Evolutionary conservation across 1,140 invertebrate genomes (phyloP), one percentile per base, ranked within the genome.

Genomic region (Anagrus nilaparvatae): DNA sequence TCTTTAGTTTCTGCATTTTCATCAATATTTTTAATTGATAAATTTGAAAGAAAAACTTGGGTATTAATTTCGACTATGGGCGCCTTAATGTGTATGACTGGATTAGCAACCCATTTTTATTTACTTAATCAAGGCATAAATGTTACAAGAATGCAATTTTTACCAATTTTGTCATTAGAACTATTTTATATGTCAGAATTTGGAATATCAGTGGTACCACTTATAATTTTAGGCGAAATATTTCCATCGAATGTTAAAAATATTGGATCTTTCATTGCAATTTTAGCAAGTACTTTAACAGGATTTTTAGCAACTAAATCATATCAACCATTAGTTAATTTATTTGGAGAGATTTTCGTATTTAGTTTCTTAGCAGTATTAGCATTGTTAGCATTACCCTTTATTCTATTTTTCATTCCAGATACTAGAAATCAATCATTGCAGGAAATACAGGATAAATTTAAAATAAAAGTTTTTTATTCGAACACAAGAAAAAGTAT

Each of bases 361-460:
- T 53, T 51, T 35, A 53, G 43, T 18, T 43, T 43, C 1, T 51
- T 52, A 9, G 44, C 41, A 0, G 6, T 31, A 2, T 32, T 51
- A 10, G 81, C 79, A 8, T 50, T 77, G 1, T 34, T 78, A 8
- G 74, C 80, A 2, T 56, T 78, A 1, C 41, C 81, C 17, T 86
- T 79, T 52, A 72, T 79, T 24, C 60, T 78, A 19, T 61, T 73
- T 5, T 67, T 73, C 21, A 66, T 87, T 18, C 83, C 84, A 0
- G 85, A 90, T 63, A 89, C 85, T 0, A 88, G 87, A 61, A 81
- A 81, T 9, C 84, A 82, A 56, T 78, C 79, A 1, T 71, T 87
- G 0, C 51, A 56, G 31, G 53, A 60, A 36, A 61, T 62, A 40
- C 59, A 61, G 33, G 48, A 53, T 5, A 57, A 56, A n/a, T 20